These are phyloP conservation scores for Arctocebus calabarensis DNA, from an alignment of 2,797 vertebrate genomes.

Conservation along the genomic window DNA sequence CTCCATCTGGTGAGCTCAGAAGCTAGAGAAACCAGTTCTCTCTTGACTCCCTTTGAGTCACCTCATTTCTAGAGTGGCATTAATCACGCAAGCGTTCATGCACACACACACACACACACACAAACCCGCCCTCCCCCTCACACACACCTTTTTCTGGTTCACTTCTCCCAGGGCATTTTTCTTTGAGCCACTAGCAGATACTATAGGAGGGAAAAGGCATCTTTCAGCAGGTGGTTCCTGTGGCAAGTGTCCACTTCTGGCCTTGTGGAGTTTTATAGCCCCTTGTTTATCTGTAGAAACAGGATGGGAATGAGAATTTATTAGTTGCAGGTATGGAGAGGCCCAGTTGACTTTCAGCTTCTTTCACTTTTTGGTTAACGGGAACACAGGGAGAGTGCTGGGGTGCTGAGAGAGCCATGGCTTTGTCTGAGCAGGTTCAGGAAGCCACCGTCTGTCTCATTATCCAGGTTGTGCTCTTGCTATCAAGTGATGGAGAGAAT, in stretches of 20 bases:
- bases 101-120: not conserved
- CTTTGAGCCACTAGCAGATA: constrained; percentile 66
- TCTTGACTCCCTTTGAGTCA: not conserved
- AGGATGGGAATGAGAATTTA: constrained; percentile 27
- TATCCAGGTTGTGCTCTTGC: not conserved
- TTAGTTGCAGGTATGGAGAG: not conserved
- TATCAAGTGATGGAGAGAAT: constrained; percentile 6
- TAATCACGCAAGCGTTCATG: not conserved
- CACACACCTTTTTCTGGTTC: constrained; percentile 84
- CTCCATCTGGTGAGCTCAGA: not conserved
- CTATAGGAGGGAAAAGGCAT: constrained; percentile 86
- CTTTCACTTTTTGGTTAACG: not conserved
- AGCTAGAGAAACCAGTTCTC: not conserved
- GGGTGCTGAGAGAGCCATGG: not conserved
- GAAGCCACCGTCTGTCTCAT: not conserved
- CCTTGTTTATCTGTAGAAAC: constrained; percentile 71
- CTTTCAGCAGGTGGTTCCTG: constrained; percentile 72
- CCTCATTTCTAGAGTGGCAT: constrained; percentile 22
- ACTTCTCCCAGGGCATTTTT: constrained; percentile 66
- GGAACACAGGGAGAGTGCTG: not conserved
- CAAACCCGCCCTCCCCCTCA: too few species aligned
- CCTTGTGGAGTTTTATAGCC: constrained; percentile 57
- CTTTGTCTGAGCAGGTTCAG: not conserved
- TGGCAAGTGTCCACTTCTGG: constrained; percentile 53
- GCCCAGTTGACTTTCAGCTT: not conserved